phyloP scores from a whole-genome alignment of 2,797 vertebrate species.

The Eremophila alpestris region DNA sequence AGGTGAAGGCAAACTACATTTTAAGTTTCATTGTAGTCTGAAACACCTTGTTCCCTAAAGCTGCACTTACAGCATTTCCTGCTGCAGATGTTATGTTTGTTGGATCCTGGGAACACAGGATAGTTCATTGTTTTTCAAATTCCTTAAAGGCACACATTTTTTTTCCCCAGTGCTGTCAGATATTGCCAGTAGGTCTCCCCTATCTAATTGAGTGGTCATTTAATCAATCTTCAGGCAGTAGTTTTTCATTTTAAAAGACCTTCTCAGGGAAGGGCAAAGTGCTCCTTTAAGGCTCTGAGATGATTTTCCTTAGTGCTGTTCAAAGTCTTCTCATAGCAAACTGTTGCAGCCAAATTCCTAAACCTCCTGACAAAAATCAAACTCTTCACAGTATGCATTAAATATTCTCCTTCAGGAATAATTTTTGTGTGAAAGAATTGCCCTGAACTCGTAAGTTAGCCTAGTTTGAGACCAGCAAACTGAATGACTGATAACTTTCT shows the following conservation, averaged over 20 bases:
- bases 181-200: not conserved
- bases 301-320: not conserved
- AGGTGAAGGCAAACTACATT: not conserved
- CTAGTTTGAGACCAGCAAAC: not conserved
- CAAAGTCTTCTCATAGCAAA: not conserved
- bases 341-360: not conserved
- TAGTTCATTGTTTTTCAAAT: not conserved
- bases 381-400: not conserved
- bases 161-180: not conserved
- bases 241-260: not conserved
- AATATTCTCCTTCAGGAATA: not conserved
- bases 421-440: not conserved
- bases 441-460: not conserved
- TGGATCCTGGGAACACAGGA: not conserved
- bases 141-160: not conserved
- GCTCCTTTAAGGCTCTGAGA: not conserved
- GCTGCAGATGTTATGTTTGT: not conserved
- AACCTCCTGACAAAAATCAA: conserved; percentile 1
- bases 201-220: conserved; percentile 32
- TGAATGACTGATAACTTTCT: not conserved
- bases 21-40: not conserved
- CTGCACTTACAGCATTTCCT: not conserved
- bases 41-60: not conserved
- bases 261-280: not conserved
- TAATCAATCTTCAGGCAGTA: conserved; percentile 11